Base-by-base conservation (phyloP, 2,888 invertebrate genomes). In the Julus scanicus region DNA sequence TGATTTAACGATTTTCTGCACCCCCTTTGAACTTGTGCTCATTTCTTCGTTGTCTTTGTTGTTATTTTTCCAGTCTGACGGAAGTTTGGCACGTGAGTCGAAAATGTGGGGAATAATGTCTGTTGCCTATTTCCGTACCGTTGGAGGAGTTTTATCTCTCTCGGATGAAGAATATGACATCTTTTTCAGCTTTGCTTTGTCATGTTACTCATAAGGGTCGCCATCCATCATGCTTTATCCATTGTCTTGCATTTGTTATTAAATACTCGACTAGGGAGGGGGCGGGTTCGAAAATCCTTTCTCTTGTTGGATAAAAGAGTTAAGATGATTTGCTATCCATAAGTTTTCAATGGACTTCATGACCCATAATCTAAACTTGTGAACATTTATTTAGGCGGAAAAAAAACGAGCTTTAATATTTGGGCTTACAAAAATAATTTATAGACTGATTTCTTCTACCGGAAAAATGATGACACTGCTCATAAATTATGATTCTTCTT, bases 191-290 rank as follows among this genome's bases (percentile, higher is more conserved):
- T 80, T 80, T 80, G 80, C 80, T 80, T 80, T 80, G 80, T 80
- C 80, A 80, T 37, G 37, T 37, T 37, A 11, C 37, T 80, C 37
- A 37, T 80, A 80, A 80, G 80, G 80, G 80, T 80, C 80, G 80
- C 80, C 37, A 80, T 80, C 80, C 80, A 80, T 80, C 80, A 80
- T 80, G 80, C 80, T 80, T 80, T 80, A 80, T 80, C 80, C 80
- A 37, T 80, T 80, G 80, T 80, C 80, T 80, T 15, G 80, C 37
- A 80, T 80, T 37, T 80, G 80, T 80, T 80, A 80, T 80, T 80
- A 80, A 80, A 80, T 80, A 80, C 80, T 37, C 13, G 13, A 37
- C 37, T 11, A 9, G 37, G 37, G 37, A 29, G 37, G 80, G 29
- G 80, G 80, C 9, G 37, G 4, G 37, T 37, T 2, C 4, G 37